Evolutionary conservation across 2,888 invertebrate genomes (phyloP), one percentile per base, ranked within the genome.

Genomic region (Drosophila diplacantha): DNA sequence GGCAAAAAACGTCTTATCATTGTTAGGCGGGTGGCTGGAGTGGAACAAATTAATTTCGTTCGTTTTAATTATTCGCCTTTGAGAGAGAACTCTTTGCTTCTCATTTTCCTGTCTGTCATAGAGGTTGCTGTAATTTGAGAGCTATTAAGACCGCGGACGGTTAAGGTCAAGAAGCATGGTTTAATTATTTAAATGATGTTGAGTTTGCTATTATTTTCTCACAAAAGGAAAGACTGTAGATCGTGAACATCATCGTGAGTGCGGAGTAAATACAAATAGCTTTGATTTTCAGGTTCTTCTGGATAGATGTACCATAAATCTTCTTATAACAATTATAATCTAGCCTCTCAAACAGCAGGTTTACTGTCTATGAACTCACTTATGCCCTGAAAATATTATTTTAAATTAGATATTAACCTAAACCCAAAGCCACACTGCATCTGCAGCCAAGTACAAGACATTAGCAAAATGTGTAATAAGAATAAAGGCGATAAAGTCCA

Each of bases 11-110:
- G 60, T 64, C 83, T 73, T 81, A 81, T 83, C 82, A 80, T 83
- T 83, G 80, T 82, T 75, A 83, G 83, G 74, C 81, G 80, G 82
- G 72, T 83, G 84, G 72, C 74, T 80, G 77, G 80, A 80, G 82
- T 80, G 84, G 80, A 83, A 83, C 80, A 80, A 84, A 80, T 80
- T 82, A 80, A 82, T 80, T 80, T 80, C 60, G 69, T 80, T 78
- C 71, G 47, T 75, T 80, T 83, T 78, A 78, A 76, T 76, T 71
- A 70, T 80, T 65, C 57, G 50, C 44, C 35, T 67, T 50, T 22
- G 32, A n/a, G 16, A n/a, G 29, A 51, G 24, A 9, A 20, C 38
- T 38, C 32, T 47, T 41, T 38, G 47, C 32, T 20, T 39, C 32
- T 38, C 29, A 24, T 20, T 43, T 46, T 50, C 50, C 55, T 41